Evolutionary conservation across 2,888 invertebrate species (phyloP).

Genomic region (Phragmatobia fuliginosa): DNA sequence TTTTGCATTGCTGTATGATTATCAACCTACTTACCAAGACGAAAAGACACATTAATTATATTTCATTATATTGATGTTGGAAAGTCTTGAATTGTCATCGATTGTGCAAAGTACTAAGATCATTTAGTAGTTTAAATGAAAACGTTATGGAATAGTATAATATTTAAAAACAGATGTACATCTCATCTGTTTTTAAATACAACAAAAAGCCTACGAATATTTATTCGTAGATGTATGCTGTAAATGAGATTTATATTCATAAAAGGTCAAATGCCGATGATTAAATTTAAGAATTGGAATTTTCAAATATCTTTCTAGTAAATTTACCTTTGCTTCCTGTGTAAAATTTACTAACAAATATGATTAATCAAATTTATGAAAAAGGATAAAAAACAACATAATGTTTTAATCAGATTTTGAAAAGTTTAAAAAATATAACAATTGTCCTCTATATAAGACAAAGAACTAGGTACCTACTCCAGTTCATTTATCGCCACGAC

Average conservation of each 20-base stretch:
- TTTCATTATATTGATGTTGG: too few relatives aligned
- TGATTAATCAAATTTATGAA: neutral
- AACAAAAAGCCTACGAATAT: too few relatives aligned
- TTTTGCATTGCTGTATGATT: conserved; percentile 23
- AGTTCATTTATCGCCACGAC: too few relatives aligned
- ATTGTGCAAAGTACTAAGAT: conserved; percentile 29
- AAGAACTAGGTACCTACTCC: neutral
- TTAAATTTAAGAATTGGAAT: neutral
- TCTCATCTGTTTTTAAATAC: too few relatives aligned
- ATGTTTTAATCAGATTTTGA: neutral
- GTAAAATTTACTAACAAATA: neutral
- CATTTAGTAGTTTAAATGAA: neutral
- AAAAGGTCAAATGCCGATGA: neutral
- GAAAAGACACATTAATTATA: conserved; percentile 22
- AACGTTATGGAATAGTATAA: neutral
- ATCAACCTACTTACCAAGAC: conserved; percentile 21
- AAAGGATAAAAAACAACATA: neutral
- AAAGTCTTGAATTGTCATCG: neutral
- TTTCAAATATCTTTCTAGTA: neutral
- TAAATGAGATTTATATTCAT: too few relatives aligned
- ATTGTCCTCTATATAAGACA: neutral
- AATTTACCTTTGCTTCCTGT: neutral
- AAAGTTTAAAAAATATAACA: too few relatives aligned
- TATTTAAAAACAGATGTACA: neutral
- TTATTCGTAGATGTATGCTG: too few relatives aligned